A percentile compares a stretch with the other conserved stretches of the same genome.
Conservation (phyloP, 2,797 vertebrate genomes). For the Dicrostonyx torquatus region DNA sequence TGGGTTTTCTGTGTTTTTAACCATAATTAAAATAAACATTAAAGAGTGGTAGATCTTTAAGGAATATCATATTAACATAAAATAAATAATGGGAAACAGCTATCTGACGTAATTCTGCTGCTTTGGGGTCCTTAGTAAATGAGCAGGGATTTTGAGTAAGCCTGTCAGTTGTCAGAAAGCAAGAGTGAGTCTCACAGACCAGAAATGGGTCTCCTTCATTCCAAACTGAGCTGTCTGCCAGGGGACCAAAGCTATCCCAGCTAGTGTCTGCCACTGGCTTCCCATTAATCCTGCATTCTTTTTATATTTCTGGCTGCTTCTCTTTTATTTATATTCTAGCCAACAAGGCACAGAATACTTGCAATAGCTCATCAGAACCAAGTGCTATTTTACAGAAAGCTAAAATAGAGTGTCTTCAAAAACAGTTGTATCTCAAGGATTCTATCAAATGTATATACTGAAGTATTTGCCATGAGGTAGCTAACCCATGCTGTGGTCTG, state of each 20-base stretch:
- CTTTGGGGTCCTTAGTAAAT: slow-evolving; percentile 27
- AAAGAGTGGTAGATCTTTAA: neutral
- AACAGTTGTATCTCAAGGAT: slow-evolving; percentile 30
- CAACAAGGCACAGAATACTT: slow-evolving; percentile 27
- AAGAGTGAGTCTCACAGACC: neutral
- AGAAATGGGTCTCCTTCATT: slow-evolving; percentile 61
- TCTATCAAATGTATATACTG: neutral
- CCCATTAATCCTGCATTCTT: slow-evolving; percentile 26
- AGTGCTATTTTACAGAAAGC: slow-evolving; percentile 17
- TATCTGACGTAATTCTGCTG: neutral
- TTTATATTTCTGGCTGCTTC: slow-evolving; percentile 29
- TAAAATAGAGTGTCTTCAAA: neutral
- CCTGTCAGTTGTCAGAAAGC: slow-evolving; percentile 25
- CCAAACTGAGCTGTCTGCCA: slow-evolving; percentile 41
- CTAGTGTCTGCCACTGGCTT: neutral
- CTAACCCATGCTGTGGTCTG: neutral
- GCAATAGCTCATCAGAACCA: neutral
- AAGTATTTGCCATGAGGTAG: neutral
- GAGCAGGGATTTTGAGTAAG: slow-evolving; percentile 53
- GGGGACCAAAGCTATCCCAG: slow-evolving; percentile 13
- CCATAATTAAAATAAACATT: slow-evolving; percentile 43
- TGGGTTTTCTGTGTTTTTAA: slow-evolving; percentile 12
- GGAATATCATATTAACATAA: neutral
- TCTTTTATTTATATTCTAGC: slow-evolving; percentile 53
- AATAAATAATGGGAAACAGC: neutral